Evolutionary conservation across 2,888 invertebrate species (phyloP).

Genomic region (Dasysyrphus albostriatus): DNA sequence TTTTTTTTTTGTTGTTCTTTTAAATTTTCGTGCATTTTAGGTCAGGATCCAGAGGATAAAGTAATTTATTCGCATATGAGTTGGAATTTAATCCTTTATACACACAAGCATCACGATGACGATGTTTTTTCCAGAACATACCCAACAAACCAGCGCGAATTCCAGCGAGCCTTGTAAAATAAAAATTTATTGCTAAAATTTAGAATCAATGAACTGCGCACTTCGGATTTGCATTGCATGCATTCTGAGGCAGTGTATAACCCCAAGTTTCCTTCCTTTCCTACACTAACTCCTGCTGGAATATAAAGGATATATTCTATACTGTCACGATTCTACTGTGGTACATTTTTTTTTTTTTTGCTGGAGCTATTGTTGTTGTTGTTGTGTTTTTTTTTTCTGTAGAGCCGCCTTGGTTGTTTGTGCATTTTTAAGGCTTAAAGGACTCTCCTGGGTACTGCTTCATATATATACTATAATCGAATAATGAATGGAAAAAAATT

Average conservation of each 20-base stretch:
- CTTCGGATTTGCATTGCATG: conserved; percentile 62
- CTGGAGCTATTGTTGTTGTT: conserved; percentile 7
- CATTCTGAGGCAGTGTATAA: conserved; percentile 48
- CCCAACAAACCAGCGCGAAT: conserved; percentile 1
- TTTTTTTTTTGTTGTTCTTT: neutral
- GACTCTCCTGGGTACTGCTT: conserved; percentile 10
- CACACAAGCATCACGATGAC: conserved; percentile 32
- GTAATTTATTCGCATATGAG: conserved; percentile 72
- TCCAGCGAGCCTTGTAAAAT: conserved; percentile 45
- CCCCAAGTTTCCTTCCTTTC: conserved; percentile 31
- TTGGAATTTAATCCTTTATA: conserved; percentile 63
- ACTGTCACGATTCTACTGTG: conserved; percentile 4
- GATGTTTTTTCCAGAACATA: neutral
- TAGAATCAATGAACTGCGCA: conserved; percentile 72
- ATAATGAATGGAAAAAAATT: conserved; percentile 19
- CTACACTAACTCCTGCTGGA: neutral
- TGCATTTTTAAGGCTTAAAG: conserved; percentile 18
- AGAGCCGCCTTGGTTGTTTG: conserved; percentile 3
- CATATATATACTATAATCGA: neutral
- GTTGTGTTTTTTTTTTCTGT: neutral
- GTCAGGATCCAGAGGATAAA: conserved; percentile 52
- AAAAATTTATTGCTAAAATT: conserved; percentile 68
- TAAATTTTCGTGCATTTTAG: conserved; percentile 34
- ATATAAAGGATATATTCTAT: conserved; percentile 39
- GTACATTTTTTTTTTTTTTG: neutral